phyloP scores from a whole-genome alignment of 2,113 vertebrate species.

The Microcebus ravelobensis region DNA sequence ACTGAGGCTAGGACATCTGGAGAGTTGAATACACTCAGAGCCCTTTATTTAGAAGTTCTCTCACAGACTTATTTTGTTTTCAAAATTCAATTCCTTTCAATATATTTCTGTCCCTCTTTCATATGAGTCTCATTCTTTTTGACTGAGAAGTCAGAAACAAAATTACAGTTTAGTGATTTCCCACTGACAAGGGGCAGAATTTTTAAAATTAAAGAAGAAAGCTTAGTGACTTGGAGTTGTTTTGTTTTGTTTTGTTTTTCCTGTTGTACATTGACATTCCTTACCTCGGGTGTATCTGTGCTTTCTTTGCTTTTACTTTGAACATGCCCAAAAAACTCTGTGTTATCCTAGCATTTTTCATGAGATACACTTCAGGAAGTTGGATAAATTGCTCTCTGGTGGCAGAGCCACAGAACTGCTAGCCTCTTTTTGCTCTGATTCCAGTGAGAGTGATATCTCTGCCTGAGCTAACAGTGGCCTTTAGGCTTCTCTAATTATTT shows the following conservation, averaged over 20 bases:
- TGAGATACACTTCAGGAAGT: background rate
- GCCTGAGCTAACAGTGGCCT: background rate
- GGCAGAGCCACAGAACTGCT: background rate
- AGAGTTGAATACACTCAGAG: background rate
- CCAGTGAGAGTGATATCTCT: background rate
- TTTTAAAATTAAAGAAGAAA: too few species aligned
- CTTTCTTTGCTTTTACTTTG: constrained; percentile 40
- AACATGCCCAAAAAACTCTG: background rate
- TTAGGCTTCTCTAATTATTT: background rate
- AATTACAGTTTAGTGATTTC: background rate
- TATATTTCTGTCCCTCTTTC: constrained; percentile 11
- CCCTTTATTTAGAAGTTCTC: background rate
- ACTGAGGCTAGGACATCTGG: background rate
- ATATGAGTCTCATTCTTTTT: background rate
- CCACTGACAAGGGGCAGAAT: too few species aligned
- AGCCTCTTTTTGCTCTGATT: background rate
- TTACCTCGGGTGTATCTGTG: background rate
- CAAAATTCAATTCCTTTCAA: constrained; percentile 23
- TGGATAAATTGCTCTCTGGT: constrained; percentile 1
- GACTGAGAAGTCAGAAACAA: background rate
- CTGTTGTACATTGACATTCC: background rate
- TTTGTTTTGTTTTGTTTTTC: background rate
- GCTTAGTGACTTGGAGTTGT: too few species aligned
- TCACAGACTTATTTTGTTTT: constrained; percentile 5
- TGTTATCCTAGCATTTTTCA: constrained; percentile 39